phyloP scores from a whole-genome alignment of 1,140 invertebrate species.

The Listronotus oregonensis region DNA sequence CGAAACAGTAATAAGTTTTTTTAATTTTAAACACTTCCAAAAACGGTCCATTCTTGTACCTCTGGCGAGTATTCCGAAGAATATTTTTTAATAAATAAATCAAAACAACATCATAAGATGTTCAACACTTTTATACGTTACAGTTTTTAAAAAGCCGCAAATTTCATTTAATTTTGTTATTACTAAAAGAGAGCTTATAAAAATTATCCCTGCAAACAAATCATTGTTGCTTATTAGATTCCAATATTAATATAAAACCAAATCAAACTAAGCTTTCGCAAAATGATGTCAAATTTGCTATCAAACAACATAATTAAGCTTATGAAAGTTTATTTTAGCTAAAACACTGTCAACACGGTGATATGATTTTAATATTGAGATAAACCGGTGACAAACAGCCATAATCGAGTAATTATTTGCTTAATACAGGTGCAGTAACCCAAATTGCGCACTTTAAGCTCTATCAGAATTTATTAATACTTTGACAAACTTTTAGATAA shows the following conservation, averaged over 20 bases:
- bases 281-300: constrained; percentile 19
- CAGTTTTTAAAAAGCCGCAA: too few relatives aligned
- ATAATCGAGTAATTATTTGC: constrained; percentile 26
- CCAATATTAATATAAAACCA: constrained; percentile 1
- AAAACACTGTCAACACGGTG: constrained; percentile 19
- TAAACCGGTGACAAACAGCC: constrained; percentile 25
- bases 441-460: constrained; percentile 7
- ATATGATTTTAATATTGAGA: constrained; percentile 34
- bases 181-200: too few relatives aligned
- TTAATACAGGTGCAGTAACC: constrained; percentile 26
- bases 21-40: too few relatives aligned
- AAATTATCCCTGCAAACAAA: constrained; percentile 6
- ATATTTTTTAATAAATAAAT: too few relatives aligned
- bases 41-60: too few relatives aligned
- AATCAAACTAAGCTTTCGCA: constrained; percentile 7
- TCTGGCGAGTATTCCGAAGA: too few relatives aligned
- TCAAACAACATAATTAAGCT: constrained; percentile 22
- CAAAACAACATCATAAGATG: too few relatives aligned
- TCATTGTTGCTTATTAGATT: constrained; percentile 6
- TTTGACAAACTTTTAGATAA: constrained; percentile 13
- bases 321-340: constrained; percentile 19
- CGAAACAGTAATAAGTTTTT: too few relatives aligned
- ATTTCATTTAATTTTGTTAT: too few relatives aligned
- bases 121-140: too few relatives aligned
- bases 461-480: background rate